phyloP scores from a whole-genome alignment of 2,888 invertebrate genomes.

The Cerastoderma edule region DNA sequence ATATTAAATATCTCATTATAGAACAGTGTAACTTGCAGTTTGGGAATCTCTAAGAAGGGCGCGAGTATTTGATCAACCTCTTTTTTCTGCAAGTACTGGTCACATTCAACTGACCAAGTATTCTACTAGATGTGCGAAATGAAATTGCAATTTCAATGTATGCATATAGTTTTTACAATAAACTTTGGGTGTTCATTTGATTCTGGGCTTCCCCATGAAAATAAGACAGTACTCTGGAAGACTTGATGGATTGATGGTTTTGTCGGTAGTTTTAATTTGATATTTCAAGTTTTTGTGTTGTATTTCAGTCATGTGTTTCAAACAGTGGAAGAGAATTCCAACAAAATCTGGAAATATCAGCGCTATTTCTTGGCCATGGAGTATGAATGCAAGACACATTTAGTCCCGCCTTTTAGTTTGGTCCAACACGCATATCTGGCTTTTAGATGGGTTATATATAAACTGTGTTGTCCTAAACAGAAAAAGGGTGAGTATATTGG shows the following conservation, averaged over 20 bases:
- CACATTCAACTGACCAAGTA: no score
- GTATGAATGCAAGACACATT: conserved; percentile 81
- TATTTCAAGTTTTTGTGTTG: not conserved
- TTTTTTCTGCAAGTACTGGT: no score
- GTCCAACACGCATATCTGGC: conserved; percentile 69
- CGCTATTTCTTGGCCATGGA: conserved; percentile 84
- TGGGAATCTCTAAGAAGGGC: no score
- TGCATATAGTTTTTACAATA: no score
- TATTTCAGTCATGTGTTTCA: conserved; percentile 83
- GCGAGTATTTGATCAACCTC: no score
- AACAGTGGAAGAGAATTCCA: conserved; percentile 83
- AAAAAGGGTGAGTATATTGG: conserved; percentile 17
- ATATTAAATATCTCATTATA: not conserved
- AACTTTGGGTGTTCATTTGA: no score
- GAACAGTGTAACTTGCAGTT: not conserved
- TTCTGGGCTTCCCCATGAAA: no score
- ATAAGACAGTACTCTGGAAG: no score
- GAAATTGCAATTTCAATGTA: no score
- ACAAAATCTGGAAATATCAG: conserved; percentile 84
- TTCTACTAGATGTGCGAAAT: no score
- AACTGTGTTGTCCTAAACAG: conserved; percentile 4
- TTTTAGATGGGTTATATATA: conserved; percentile 62
- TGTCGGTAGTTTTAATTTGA: no score
- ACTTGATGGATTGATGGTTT: no score
- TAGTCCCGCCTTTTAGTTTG: conserved; percentile 83